phyloP scores from a whole-genome alignment of 2,888 invertebrate genomes.

The Geophilus truncorum region DNA sequence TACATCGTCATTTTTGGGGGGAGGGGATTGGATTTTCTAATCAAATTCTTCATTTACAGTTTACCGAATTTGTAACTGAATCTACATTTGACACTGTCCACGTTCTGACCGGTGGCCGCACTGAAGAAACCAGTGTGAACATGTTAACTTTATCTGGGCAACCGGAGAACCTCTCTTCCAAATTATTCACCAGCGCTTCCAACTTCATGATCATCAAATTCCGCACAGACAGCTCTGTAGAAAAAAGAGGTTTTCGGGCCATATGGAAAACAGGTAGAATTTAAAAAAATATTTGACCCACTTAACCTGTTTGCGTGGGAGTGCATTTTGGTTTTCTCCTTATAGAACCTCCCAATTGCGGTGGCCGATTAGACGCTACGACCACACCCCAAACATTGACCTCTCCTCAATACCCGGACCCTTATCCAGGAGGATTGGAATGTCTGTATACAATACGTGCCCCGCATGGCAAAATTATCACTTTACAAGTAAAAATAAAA shows the following conservation, averaged over 20 bases:
- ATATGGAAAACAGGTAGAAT: constrained; percentile 43
- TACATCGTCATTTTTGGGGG: no score
- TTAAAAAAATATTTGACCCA: constrained; percentile 6
- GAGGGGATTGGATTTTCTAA: no score
- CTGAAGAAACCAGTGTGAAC: constrained; percentile 86
- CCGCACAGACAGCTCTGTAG: constrained; percentile 87
- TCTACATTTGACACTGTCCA: constrained; percentile 94
- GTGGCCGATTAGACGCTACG: constrained; percentile 78
- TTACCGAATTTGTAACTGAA: constrained; percentile 97
- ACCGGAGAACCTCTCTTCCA: constrained; percentile 75
- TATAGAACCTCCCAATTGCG: constrained; percentile 72
- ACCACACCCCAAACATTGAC: constrained; percentile 81
- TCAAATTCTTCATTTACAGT: no score
- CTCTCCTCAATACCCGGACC: constrained; percentile 86
- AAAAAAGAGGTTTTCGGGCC: constrained; percentile 75
- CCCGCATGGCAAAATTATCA: constrained; percentile 84
- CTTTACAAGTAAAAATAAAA: constrained; percentile 83
- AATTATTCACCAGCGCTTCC: constrained; percentile 85
- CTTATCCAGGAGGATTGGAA: constrained; percentile 93
- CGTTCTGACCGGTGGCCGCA: constrained; percentile 89
- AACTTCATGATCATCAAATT: constrained; percentile 98
- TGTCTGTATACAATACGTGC: constrained; percentile 89
- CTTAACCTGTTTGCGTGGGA: constrained; percentile 1
- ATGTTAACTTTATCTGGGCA: constrained; percentile 83
- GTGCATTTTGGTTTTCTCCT: constrained; percentile 13